phyloP scores from a whole-genome alignment of 2,888 invertebrate species.

The Erynnis tages region DNA sequence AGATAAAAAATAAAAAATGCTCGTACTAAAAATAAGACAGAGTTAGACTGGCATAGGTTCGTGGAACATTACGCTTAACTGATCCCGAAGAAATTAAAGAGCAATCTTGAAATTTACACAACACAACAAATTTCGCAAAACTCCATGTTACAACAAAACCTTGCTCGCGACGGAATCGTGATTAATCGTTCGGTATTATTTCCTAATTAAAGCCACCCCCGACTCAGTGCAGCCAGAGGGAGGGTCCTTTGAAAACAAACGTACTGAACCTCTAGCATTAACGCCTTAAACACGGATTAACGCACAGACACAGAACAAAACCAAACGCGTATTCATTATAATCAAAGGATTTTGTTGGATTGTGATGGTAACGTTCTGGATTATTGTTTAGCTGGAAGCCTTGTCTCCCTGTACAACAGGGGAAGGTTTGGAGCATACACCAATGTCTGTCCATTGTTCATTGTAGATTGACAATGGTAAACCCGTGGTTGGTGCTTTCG shows the following conservation, averaged over 20 bases:
- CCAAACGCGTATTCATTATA: conserved; percentile 23
- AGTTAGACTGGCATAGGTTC: no score
- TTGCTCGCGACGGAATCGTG: conserved; percentile 44
- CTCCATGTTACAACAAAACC: neutral
- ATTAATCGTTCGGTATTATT: conserved; percentile 79
- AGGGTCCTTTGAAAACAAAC: conserved; percentile 37
- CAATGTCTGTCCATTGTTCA: no score
- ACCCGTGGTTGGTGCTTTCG: no score
- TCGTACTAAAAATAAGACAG: no score
- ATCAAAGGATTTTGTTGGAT: conserved; percentile 16
- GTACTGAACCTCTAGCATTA: conserved; percentile 63
- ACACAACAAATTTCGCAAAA: no score
- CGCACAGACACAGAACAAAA: conserved; percentile 29
- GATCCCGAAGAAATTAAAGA: no score
- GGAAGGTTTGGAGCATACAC: no score
- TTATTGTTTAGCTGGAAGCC: neutral
- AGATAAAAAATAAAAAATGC: no score
- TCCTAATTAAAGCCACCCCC: conserved; percentile 76
- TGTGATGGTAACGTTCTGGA: neutral
- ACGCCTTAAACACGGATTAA: conserved; percentile 56
- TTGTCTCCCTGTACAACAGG: no score
- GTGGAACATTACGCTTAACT: no score
- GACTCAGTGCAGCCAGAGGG: conserved; percentile 57
- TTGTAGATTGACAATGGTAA: no score
- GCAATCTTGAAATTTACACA: no score